These are phyloP conservation scores for Pocillopora meandrina DNA, from an alignment of 92 coral and sea anemone species.

Conservation along the genomic window DNA sequence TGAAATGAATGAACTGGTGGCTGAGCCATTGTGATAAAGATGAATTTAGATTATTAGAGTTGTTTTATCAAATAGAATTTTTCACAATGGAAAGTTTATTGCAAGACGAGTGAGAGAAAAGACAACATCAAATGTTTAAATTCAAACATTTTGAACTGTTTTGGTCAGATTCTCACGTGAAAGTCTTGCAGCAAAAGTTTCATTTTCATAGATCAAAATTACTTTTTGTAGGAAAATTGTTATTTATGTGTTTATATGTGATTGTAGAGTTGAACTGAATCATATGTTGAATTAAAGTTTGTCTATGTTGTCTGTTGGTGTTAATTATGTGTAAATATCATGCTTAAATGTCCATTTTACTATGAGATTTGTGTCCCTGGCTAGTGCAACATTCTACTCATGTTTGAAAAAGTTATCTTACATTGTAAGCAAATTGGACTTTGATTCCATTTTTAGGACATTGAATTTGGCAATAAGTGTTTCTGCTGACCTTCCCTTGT, in stretches of 20 bases:
- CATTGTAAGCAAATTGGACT: no score
- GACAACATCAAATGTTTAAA: neutral
- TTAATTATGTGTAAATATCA: constrained; percentile 18
- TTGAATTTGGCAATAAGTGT: no score
- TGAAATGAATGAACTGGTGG: constrained; percentile 14
- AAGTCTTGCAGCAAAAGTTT: constrained; percentile 34
- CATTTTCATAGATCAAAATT: neutral
- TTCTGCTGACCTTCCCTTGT: no score
- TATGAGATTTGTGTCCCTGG: neutral
- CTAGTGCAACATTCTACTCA: neutral
- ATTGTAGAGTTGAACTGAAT: constrained; percentile 41
- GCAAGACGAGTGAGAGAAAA: constrained; percentile 16
- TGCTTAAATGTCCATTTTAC: neutral
- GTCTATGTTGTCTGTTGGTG: constrained; percentile 38
- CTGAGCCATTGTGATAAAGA: constrained; percentile 37
- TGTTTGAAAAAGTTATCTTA: neutral
- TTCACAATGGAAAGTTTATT: constrained; percentile 19
- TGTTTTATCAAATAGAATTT: constrained; percentile 7
- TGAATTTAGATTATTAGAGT: constrained; percentile 5
- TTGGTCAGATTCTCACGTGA: neutral
- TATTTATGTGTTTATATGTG: constrained; percentile 36
- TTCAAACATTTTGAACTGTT: neutral
- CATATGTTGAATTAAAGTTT: constrained; percentile 31
- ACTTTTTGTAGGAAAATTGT: neutral
- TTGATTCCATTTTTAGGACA: no score